Evolutionary conservation across 2,113 vertebrate genomes (phyloP), one percentile per base, ranked within the genome.

Genomic region (Pterocles orientalis): DNA sequence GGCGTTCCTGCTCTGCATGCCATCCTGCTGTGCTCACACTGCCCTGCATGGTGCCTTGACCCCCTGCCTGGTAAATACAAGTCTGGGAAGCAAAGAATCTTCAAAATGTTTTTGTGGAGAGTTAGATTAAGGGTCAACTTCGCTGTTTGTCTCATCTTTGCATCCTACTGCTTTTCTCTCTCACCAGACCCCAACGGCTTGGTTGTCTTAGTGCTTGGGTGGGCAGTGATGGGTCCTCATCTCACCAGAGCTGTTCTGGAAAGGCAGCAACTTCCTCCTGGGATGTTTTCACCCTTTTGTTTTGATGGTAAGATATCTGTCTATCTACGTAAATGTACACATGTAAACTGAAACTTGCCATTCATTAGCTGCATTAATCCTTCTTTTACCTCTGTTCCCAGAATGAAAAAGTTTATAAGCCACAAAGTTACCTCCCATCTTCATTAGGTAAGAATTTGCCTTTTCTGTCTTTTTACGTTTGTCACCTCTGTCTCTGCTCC

Each of bases 221-320:
- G 50, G 79, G 18, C 0, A 0, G 6, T 29, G 45, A 3, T 41
- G 60, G 54, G 1, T 84, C 41, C 51, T 71, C n/a, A 18, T 34
- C n/a, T 45, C 33, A 76, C 4, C 21, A 71, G 23, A 75, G 33
- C 18, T 78, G 20, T 28, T 43, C 47, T 78, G 43, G 29, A 82
- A 90, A 66, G 31, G 45, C 36, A 51, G 24, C 7, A 82, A 4
- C 28, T 54, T 72, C 70, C 53, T 83, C 25, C 48, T 79, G 43
- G 17, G 12, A 1, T 56, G 33, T 36, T 64, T 66, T 47, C n/a
- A 36, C 50, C 23, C 58, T 54, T 86, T 39, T 53, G 26, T 61
- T 93, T 94, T 41, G 14, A 10, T 51, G 9, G 41, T 28, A 31
- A 45, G 56, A 23, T 26, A 18, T 34, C 36, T 71, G 4, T 58